phyloP scores from a whole-genome alignment of 2,797 vertebrate genomes.

The Arrhamphus sclerolepis region DNA sequence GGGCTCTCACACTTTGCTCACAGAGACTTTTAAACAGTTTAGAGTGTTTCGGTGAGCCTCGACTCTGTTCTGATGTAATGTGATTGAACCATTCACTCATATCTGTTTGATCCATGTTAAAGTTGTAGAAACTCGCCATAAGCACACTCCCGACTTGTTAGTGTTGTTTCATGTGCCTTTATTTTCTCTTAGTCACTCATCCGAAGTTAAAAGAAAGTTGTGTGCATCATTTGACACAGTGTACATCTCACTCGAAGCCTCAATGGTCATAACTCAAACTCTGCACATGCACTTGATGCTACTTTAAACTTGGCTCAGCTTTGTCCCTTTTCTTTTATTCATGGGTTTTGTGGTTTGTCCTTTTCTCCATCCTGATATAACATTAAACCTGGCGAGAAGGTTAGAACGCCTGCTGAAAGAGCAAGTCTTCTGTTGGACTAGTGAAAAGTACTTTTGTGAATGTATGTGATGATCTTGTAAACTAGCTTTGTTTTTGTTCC shows the following conservation, averaged over 20 bases:
- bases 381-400: neutral
- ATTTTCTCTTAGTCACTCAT: constrained; percentile 21
- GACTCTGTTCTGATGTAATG: constrained; percentile 29
- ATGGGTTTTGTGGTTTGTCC: neutral
- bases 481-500: no score
- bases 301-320: neutral
- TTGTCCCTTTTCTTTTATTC: neutral
- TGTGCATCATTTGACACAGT: constrained; percentile 42
- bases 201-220: constrained; percentile 30
- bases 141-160: constrained; percentile 19
- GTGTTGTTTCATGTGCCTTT: constrained; percentile 32
- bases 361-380: neutral
- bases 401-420: no score
- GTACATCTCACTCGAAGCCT: neutral
- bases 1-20: constrained; percentile 40
- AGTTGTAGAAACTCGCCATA: constrained; percentile 23
- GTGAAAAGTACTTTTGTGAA: no score
- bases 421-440: no score
- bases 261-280: neutral
- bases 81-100: constrained; percentile 34
- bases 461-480: no score
- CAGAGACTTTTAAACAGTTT: constrained; percentile 49
- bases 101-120: constrained; percentile 44
- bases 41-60: constrained; percentile 26
- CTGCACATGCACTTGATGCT: neutral